A percentile compares a stretch with the other conserved stretches of the same genome.
Conservation (phyloP, 2,113 vertebrate species). For the Percina caprodes region DNA sequence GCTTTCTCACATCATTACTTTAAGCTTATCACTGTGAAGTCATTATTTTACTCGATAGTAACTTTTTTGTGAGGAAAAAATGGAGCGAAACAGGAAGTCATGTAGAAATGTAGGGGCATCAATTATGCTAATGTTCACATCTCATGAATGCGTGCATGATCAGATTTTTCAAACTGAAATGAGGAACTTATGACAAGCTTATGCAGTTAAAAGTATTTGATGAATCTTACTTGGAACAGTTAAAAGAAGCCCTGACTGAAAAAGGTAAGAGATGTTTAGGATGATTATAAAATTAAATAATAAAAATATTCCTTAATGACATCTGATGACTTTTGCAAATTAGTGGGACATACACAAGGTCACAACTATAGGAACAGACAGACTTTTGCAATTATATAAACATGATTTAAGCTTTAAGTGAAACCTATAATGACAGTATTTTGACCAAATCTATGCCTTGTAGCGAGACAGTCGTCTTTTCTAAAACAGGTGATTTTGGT, state of each 20-base stretch:
- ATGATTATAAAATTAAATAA: background rate
- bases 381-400: background rate
- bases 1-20: background rate
- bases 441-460: slow-evolving; percentile 2
- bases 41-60: background rate
- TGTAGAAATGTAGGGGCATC: background rate
- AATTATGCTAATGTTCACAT: background rate
- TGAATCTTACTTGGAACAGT: background rate
- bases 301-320: background rate
- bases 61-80: background rate
- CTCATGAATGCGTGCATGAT: background rate
- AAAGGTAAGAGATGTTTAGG: background rate
- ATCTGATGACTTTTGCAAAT: background rate
- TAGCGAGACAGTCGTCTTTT: slow-evolving; percentile 16
- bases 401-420: background rate
- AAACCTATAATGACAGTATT: background rate
- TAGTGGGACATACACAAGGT: too few species aligned
- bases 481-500: slow-evolving; percentile 41
- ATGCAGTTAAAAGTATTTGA: too few species aligned
- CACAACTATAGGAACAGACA: too few species aligned
- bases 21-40: background rate
- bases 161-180: background rate
- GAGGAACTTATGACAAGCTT: background rate
- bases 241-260: background rate
- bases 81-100: background rate